Evolutionary conservation across 2,888 invertebrate genomes (phyloP), one percentile per base, ranked within the genome.

Genomic region (Drosophila pullipes): DNA sequence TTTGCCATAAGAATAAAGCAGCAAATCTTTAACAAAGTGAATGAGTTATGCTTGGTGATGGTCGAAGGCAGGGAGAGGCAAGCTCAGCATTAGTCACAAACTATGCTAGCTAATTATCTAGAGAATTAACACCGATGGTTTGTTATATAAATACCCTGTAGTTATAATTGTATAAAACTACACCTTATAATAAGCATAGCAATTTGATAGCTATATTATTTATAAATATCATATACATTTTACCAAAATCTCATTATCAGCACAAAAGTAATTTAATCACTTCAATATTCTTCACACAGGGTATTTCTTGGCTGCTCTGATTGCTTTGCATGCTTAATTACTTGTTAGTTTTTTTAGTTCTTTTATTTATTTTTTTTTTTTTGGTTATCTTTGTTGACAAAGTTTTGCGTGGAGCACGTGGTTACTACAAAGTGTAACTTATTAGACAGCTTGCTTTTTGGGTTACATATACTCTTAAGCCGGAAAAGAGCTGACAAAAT

Each of bases 321-420:
- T 6, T 0, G 2, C 9, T 13, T 7, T 13, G 30, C 49, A 54
- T 62, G 61, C 60, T 68, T 67, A 47, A 58, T 58, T 58, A 47
- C 47, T 16, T 16, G 16, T 25, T 25, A 4, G 53, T 63, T 60
- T 69, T 69, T 76, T 47, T 41, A 39, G 5, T 6, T 11, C 0
- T 41, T 72, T 62, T 76, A 54, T 70, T 35, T 47, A 47, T 35
- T 16, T 35, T 41, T 28, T 35, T 41, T 28, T 67, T 22, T 31
- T 66, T 55, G 39, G 50, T 31, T 49, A 28, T 59, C 28, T 58
- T 57, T 73, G 82, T 74, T 75, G 80, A 76, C 88, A 89, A 85
- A 89, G 74, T 89, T 89, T 82, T 72, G 68, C 57, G 69, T 50
- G 49, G 62, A 33, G 67, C 76, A 87, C 88, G 87, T 76, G 80